Evolutionary conservation across 2,888 invertebrate species (phyloP), one percentile per base, ranked within the genome.

Genomic region (Sarcophaga variegata): DNA sequence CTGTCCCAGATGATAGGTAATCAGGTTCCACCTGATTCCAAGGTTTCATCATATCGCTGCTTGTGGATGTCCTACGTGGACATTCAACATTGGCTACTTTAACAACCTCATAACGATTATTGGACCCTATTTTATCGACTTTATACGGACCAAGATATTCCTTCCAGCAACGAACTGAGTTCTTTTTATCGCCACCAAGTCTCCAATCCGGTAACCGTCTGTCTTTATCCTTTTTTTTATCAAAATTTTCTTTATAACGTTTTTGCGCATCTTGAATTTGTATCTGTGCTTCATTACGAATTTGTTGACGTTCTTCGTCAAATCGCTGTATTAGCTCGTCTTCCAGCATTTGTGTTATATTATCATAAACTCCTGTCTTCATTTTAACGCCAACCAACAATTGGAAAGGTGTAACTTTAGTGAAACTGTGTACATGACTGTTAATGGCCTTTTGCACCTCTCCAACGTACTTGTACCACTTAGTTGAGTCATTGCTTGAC

Each of bases 101-200:
- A 49, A 27, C 59, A 12, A 81, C 81, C 1, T 81, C 81, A 17
- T 64, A 81, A 10, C 81, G 47, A 10, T 66, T 59, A 45, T 81
- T 74, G 14, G 47, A 4, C 20, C 74, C 74, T 17, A 66, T 45
- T 60, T 81, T 81, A 6, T n/a, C 66, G 8, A 81, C 22, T 47
- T 79, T 70, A 17, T 82, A 82, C 20, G 83, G 81, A n/a, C 87
- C 85, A 1, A 85, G 54, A 49, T 69, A 87, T 74, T 54, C 37
- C 71, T 79, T n/a, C 83, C 85, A 5, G 83, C 62, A 10, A 88
- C 66, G 67, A 87, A 88, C 60, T 87, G 85, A 8, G 88, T 85
- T 49, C 86, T 62, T 47, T 78, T 75, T 3, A 86, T 83, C n/a
- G 45, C 45, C 5, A 45, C 66, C 2, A 66, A 2, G 47, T 87